Evolutionary conservation across 1,140 invertebrate genomes (phyloP), one percentile per base, ranked within the genome.

Genomic region (Condylostylus longicornis): DNA sequence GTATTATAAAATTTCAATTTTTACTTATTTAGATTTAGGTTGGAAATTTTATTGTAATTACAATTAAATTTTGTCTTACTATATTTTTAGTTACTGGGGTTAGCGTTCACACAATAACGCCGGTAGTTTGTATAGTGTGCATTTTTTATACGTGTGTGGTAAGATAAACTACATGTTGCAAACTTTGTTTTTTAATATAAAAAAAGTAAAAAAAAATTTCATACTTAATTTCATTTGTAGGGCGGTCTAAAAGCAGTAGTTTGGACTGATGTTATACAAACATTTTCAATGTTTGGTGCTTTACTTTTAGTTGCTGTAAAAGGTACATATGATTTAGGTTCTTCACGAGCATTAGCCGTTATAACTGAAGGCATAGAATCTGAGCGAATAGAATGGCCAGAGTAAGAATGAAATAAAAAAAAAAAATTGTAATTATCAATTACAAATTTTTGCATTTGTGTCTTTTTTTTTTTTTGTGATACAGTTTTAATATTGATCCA

Each of bases 251-350:
- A 86, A 61, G 84, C 83, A 1, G 85, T 89, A 0, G 75, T 89
- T 14, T 85, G 81, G 83, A 88, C 85, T 1, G 85, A 90, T 61
- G 75, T 81, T 0, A 71, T 90, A 38, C 85, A 89, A 61, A 76
- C 77, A 1, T 46, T 74, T 9, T 69, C 85, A 5, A 88, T 88
- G 77, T 67, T 82, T 42, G 71, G 69, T 0, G 79, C 79, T 1
- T 63, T 84, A 2, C 61, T 81, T 2, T 61, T 70, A 0, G 75
- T 86, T 0, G 63, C 79, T 0, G 49, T 80, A 4, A 67, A 80
- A 36, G 83, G 82, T 0, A 72, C 72, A 6, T 44, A 65, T 0
- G 67, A 74, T 21, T 45, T 59, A 18, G 82, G 81, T 3, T n/a
- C n/a, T n/a, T n/a, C n/a, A n/a, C 77, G 82, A 0, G 50, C 77